These are phyloP conservation scores for Eudemis profundana DNA, from an alignment of 2,888 invertebrate species.

Conservation along the genomic window DNA sequence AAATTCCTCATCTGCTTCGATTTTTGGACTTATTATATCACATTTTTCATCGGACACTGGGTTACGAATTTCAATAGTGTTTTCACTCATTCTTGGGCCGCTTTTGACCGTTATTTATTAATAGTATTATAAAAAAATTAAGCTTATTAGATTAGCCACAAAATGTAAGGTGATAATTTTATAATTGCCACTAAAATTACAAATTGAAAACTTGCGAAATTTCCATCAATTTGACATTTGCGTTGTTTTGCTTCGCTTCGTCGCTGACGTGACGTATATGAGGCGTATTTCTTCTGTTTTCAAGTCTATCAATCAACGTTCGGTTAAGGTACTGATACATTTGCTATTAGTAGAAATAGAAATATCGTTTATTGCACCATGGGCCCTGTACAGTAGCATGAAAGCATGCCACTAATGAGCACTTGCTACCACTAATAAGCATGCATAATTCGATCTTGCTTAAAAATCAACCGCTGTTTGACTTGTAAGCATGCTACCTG, in stretches of 20 bases:
- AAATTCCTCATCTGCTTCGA: neutral
- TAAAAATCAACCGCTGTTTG: too few species aligned
- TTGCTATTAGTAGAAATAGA: too few species aligned
- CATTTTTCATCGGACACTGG: neutral
- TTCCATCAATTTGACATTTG: neutral
- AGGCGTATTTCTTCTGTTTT: neutral
- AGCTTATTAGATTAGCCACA: neutral
- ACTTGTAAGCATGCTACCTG: too few species aligned
- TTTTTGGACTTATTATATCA: neutral
- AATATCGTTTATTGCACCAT: too few species aligned
- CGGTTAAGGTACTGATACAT: too few species aligned
- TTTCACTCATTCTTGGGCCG: slow-evolving; percentile 8
- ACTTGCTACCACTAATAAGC: too few species aligned
- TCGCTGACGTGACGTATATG: neutral
- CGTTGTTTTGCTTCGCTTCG: neutral
- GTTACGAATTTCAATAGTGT: neutral
- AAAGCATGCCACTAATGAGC: too few species aligned
- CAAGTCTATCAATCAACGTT: too few species aligned
- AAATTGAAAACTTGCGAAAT: neutral
- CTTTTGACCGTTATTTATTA: neutral
- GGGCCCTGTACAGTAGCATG: too few species aligned
- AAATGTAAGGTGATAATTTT: neutral
- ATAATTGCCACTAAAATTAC: neutral
- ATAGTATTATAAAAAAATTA: neutral
- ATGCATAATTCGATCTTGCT: too few species aligned